Conservation (phyloP, 2,797 vertebrate species). For the Cuculus canorus region DNA sequence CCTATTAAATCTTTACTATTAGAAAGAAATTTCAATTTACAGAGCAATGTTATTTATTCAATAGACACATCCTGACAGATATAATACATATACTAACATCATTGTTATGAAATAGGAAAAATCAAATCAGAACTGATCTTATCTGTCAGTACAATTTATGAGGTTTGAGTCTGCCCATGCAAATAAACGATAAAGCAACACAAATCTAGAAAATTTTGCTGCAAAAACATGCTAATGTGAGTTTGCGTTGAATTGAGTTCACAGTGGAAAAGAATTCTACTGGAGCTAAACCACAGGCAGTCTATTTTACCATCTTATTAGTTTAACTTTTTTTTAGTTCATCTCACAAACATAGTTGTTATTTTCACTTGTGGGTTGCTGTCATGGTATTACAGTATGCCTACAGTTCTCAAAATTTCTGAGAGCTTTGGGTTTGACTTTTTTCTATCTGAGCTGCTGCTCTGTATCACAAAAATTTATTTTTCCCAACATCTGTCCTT, state of each 20-base stretch:
- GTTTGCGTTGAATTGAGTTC: neutral
- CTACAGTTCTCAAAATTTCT: neutral
- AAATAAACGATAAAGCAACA: neutral
- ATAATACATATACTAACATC: neutral
- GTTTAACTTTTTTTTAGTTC: neutral
- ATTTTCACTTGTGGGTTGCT: neutral
- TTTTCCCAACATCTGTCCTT: neutral
- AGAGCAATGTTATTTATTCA: neutral
- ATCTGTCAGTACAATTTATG: neutral
- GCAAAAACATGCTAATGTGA: neutral
- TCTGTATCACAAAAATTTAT: accelerated
- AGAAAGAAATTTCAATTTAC: neutral
- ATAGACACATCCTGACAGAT: neutral
- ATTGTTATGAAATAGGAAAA: neutral
- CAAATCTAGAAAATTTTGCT: neutral
- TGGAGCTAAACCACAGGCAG: neutral
- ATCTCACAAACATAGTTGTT: neutral
- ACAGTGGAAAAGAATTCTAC: neutral
- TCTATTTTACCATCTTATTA: neutral
- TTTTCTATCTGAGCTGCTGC: neutral
- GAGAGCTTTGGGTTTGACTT: neutral
- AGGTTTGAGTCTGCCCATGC: neutral
- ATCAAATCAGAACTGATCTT: neutral
- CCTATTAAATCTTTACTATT: neutral
- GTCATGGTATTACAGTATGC: neutral